A percentile compares a stretch with the other conserved stretches of the same genome.
Evolutionary conservation across 2,888 invertebrate genomes (phyloP).

Genomic region (Drosophila percnosoma): DNA sequence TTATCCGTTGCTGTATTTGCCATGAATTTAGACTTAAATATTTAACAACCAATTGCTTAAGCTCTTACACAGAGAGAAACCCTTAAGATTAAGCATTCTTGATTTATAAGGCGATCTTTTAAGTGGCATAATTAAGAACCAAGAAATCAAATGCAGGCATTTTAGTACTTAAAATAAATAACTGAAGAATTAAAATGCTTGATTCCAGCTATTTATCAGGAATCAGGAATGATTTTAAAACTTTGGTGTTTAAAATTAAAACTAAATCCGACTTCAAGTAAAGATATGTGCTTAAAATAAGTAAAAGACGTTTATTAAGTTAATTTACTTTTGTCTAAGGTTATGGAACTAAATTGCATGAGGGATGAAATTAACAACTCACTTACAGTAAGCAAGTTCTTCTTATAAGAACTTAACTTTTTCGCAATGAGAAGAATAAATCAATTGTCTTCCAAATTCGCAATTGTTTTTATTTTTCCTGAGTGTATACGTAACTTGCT

Average conservation of each 20-base stretch:
- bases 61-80: conserved; percentile 24
- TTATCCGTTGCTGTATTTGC: not conserved
- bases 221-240: not conserved
- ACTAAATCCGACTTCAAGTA: not conserved
- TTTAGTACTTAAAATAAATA: not conserved
- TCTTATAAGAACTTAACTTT: not conserved
- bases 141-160: not conserved
- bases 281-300: not conserved
- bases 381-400: not conserved
- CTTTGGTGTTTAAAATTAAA: not conserved
- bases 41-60: conserved; percentile 66
- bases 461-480: not conserved
- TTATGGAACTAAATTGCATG: not conserved
- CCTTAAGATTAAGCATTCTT: not conserved
- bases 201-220: not conserved
- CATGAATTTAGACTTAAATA: conserved; percentile 55
- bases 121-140: not conserved
- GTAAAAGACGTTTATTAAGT: fast-evolving
- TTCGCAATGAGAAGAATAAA: not conserved
- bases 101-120: not conserved
- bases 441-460: too few relatives aligned
- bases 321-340: not conserved
- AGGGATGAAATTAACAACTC: not conserved
- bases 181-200: not conserved
- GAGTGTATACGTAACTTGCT: not conserved